These are phyloP conservation scores for Drosophila infuscata DNA, from an alignment of 2,888 invertebrate genomes.

Conservation along the genomic window DNA sequence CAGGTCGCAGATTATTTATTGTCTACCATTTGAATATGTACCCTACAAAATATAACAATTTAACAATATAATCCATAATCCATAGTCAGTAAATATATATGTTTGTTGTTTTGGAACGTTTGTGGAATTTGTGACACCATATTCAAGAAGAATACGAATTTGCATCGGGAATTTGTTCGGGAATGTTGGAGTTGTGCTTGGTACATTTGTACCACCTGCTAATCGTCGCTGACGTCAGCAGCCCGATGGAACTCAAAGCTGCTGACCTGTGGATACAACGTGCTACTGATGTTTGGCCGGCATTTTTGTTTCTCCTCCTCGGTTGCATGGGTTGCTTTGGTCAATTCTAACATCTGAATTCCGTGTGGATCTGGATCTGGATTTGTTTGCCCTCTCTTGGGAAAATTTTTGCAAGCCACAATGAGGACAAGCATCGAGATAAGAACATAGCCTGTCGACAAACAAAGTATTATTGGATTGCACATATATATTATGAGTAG, in stretches of 20 bases:
- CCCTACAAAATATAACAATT: conserved; percentile 48
- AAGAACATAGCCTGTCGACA: conserved; percentile 41
- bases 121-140: conserved; percentile 33
- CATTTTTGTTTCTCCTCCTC: conserved; percentile 11
- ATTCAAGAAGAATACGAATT: conserved; percentile 14
- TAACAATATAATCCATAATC: conserved; percentile 23
- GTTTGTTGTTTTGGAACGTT: conserved; percentile 29
- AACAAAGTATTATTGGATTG: not conserved
- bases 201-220: conserved; percentile 9
- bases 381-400: conserved; percentile 3
- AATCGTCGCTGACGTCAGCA: conserved; percentile 21
- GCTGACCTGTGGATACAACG: conserved; percentile 32
- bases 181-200: conserved; percentile 32
- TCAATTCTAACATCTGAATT: conserved; percentile 42
- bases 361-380: conserved; percentile 9
- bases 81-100: conserved; percentile 9
- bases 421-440: conserved; percentile 40
- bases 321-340: not conserved
- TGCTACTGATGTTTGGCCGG: not conserved
- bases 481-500: not conserved
- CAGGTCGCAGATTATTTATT: conserved; percentile 37
- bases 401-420: conserved; percentile 31
- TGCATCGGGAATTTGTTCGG: conserved; percentile 23
- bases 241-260: conserved; percentile 46
- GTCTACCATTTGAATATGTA: conserved; percentile 26